phyloP scores from a whole-genome alignment of 2,113 vertebrate species.

The Dasyornis broadbenti region DNA sequence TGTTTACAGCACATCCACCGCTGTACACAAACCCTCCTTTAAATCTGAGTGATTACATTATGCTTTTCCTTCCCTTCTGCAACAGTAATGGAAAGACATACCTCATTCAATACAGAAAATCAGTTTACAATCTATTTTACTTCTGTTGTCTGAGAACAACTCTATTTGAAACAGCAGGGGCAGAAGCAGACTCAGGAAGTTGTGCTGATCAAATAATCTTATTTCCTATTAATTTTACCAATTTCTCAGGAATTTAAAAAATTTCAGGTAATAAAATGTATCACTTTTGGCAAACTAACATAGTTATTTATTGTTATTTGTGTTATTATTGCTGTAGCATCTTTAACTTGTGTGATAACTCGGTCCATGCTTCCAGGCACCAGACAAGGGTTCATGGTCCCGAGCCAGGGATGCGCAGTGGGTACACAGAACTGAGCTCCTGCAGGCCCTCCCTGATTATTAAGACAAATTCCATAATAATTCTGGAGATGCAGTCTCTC shows the following conservation, averaged over 20 bases:
- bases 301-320: background rate
- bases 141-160: background rate
- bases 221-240: background rate
- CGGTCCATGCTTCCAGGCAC: background rate
- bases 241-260: background rate
- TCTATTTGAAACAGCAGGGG: background rate
- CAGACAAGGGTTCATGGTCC: background rate
- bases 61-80: background rate
- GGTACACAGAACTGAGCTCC: background rate
- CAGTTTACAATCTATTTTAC: background rate
- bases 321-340: background rate
- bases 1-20: background rate
- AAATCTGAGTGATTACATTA: background rate
- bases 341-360: background rate
- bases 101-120: background rate
- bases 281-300: background rate
- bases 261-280: background rate
- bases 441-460: background rate
- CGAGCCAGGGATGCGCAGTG: fast-evolving
- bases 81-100: background rate
- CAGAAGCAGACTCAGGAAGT: background rate
- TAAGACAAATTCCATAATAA: background rate
- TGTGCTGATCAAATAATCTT: background rate
- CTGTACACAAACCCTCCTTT: background rate
- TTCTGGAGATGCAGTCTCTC: background rate